Percentiles rank a stretch among this genome's conserved stretches.
These are phyloP conservation scores for Drosophila percnosoma DNA, from an alignment of 2,888 invertebrate species.

Conservation along the genomic window DNA sequence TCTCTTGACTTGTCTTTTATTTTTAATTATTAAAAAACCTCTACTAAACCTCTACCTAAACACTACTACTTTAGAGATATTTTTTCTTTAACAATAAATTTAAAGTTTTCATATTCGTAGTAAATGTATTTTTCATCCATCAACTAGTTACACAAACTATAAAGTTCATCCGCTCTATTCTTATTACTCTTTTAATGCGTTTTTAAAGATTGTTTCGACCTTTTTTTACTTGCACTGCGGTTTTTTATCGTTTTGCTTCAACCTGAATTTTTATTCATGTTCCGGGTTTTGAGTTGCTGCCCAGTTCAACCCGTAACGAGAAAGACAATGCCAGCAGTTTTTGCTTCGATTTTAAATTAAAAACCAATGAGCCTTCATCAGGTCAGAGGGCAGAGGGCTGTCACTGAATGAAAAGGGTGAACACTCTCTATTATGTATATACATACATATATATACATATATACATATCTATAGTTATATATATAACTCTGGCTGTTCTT, in stretches of 20 bases:
- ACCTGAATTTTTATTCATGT: background rate
- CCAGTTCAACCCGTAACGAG: background rate
- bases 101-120: background rate
- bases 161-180: background rate
- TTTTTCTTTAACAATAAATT: background rate
- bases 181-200: background rate
- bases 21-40: background rate
- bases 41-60: too few species aligned
- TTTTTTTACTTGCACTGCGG: background rate
- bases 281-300: background rate
- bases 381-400: conserved; percentile 46
- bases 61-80: background rate
- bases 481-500: conserved; percentile 1
- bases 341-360: conserved; percentile 67
- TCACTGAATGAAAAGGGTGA: conserved; percentile 71
- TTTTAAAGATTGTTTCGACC: background rate
- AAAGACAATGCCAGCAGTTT: conserved; percentile 8
- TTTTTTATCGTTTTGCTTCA: background rate
- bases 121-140: background rate
- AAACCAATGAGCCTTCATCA: conserved; percentile 67
- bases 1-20: background rate
- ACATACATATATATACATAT: background rate
- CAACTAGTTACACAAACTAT: background rate
- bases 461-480: background rate
- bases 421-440: conserved; percentile 20